Evolutionary conservation across 2,113 vertebrate species (phyloP).

Genomic region (Elephas maximus): DNA sequence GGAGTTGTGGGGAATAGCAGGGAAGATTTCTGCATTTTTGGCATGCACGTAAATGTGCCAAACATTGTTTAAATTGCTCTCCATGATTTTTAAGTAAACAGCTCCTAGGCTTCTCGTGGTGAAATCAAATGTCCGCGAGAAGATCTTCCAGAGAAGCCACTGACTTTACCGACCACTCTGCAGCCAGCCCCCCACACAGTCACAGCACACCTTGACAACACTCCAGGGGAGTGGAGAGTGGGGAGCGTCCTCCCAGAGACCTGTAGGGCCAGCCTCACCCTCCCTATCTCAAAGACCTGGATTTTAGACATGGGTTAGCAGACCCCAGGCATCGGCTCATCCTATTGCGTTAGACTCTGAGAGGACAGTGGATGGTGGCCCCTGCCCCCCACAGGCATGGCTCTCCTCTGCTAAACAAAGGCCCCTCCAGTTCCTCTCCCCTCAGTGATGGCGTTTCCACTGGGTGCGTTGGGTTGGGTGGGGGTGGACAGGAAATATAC

Average conservation of each 20-base stretch:
- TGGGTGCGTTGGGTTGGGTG: neutral
- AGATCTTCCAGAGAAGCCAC: conserved; percentile 40
- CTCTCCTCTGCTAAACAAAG: conserved; percentile 29
- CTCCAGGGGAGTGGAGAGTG: neutral
- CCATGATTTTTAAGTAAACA: conserved; percentile 47
- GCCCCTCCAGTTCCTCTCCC: neutral
- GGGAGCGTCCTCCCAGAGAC: neutral
- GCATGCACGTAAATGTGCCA: neutral
- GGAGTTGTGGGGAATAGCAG: neutral
- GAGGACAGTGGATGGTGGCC: neutral
- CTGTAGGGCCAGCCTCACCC: neutral
- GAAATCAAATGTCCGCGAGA: conserved; percentile 54
- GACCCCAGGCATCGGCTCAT: neutral
- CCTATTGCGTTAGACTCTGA: neutral
- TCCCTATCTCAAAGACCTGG: neutral
- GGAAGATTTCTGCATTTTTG: neutral
- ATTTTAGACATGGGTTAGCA: neutral
- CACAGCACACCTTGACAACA: neutral
- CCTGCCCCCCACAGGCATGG: neutral
- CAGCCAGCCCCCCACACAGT: neutral
- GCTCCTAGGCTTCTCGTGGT: neutral
- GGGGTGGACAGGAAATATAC: conserved; percentile 69
- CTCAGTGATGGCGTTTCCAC: neutral
- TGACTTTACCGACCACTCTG: neutral
- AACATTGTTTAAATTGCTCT: neutral